Conservation (phyloP, 2,888 invertebrate species). For the Troilus luridus region DNA sequence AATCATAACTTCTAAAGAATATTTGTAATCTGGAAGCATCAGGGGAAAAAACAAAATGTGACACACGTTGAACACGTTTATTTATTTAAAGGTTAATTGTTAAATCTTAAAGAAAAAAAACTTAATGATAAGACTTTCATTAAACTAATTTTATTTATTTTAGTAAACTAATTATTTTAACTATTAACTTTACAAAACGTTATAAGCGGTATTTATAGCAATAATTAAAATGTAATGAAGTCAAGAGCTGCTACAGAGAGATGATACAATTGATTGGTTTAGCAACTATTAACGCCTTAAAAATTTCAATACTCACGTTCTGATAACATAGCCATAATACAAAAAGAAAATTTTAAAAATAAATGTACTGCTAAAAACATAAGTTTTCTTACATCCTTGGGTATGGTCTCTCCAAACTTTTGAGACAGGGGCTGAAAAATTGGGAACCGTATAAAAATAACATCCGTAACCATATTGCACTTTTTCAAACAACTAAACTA, state of each 20-base stretch:
- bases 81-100: too few relatives aligned
- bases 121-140: too few relatives aligned
- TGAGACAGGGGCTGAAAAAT: neutral
- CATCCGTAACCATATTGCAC: neutral
- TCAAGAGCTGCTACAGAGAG: too few relatives aligned
- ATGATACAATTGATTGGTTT: too few relatives aligned
- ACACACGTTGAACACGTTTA: too few relatives aligned
- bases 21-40: too few relatives aligned
- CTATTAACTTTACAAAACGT: too few relatives aligned
- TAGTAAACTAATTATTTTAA: too few relatives aligned
- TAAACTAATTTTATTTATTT: too few relatives aligned
- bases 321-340: neutral
- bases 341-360: neutral
- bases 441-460: neutral
- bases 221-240: neutral
- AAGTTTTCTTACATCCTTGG: constrained; percentile 2
- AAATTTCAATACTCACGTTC: neutral
- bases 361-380: neutral
- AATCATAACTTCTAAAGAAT: too few relatives aligned
- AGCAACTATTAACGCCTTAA: neutral
- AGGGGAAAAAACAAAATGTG: too few relatives aligned
- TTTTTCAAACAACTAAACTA: neutral
- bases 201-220: neutral
- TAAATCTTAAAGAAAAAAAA: too few relatives aligned
- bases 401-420: neutral